phyloP scores from a whole-genome alignment of 2,797 vertebrate species.

The Gymnopithys bicolor region DNA sequence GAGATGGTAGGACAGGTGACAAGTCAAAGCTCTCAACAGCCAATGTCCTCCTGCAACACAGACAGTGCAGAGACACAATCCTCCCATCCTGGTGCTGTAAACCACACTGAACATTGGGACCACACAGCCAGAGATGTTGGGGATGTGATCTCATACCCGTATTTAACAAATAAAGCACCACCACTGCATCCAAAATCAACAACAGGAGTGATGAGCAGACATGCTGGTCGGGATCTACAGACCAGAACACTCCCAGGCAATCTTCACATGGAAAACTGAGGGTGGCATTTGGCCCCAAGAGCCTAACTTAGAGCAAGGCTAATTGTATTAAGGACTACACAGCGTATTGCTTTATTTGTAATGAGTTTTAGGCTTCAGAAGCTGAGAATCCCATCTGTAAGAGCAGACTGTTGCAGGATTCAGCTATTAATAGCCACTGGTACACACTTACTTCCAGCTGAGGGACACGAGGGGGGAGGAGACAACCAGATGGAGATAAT shows the following conservation, averaged over 20 bases:
- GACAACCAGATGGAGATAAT: slow-evolving; percentile 77
- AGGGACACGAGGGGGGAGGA: slow-evolving; percentile 64
- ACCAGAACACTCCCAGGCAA: background rate
- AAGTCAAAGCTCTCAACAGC: background rate
- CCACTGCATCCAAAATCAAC: accelerated
- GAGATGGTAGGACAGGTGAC: background rate
- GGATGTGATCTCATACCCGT: background rate
- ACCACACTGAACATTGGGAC: accelerated
- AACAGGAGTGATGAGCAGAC: accelerated
- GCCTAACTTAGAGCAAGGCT: slow-evolving; percentile 5
- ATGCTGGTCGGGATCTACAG: accelerated
- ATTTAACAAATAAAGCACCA: accelerated
- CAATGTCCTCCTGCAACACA: background rate
- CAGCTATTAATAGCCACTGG: slow-evolving; percentile 79
- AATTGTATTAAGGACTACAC: slow-evolving; percentile 64
- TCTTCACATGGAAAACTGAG: background rate
- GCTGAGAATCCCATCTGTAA: slow-evolving; percentile 76
- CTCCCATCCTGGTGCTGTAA: background rate
- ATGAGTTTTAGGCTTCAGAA: slow-evolving; percentile 69
- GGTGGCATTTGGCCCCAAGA: background rate
- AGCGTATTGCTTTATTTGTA: slow-evolving; percentile 58
- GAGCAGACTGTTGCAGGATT: slow-evolving; percentile 75
- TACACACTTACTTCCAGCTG: slow-evolving; percentile 70
- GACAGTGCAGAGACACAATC: background rate
- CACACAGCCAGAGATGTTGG: background rate